Evolutionary conservation across 2,113 vertebrate species (phyloP).

Genomic region (Cinclus mexicanus): DNA sequence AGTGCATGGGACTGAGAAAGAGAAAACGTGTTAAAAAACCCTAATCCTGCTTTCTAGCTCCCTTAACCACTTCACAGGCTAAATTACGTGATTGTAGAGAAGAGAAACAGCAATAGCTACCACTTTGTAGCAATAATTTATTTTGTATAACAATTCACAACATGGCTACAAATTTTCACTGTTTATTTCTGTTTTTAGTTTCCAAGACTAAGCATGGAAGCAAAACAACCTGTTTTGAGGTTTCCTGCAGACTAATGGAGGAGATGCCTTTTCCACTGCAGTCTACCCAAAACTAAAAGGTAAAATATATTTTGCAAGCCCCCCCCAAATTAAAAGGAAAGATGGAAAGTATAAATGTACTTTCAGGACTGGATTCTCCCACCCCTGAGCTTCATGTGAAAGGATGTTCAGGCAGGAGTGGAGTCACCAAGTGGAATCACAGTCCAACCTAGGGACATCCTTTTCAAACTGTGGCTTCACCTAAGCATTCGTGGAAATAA

Average conservation of each 20-base stretch:
- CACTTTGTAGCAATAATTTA: background rate
- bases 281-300: background rate
- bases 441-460: background rate
- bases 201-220: background rate
- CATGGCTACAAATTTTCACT: background rate
- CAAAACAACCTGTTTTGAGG: background rate
- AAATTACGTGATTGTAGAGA: background rate
- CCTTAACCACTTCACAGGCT: background rate
- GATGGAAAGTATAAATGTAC: background rate
- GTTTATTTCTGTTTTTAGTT: background rate
- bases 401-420: background rate
- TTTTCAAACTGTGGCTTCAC: background rate
- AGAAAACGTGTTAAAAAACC: fast-evolving
- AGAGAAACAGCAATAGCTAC: background rate
- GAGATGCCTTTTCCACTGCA: background rate
- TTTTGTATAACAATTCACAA: background rate
- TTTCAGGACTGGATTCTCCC: background rate
- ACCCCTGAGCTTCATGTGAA: background rate
- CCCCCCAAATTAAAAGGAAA: background rate
- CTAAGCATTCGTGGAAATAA: background rate
- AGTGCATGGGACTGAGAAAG: background rate
- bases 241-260: background rate
- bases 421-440: background rate
- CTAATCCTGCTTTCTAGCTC: background rate
- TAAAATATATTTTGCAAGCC: background rate